Evolutionary conservation across 1,140 invertebrate species (phyloP), one percentile per base, ranked within the genome.

Genomic region (Chelonus insularis): DNA sequence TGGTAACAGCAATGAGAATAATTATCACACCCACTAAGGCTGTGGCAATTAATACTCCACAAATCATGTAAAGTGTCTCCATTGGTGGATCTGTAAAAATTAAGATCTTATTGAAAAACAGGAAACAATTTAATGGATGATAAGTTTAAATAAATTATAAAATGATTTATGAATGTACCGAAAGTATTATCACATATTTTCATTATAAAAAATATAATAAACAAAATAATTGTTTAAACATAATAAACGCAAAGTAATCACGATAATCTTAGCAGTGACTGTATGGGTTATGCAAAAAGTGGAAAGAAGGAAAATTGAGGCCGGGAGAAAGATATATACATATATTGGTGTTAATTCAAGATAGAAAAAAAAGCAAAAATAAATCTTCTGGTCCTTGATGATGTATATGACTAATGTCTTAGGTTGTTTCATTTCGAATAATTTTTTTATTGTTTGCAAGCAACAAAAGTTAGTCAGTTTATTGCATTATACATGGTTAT

Each of bases 11-110:
- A 70, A 91, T 79, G 52, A 91, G 82, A 57, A 91, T 84, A 67
- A 91, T 91, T 65, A 91, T 89, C 25, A 91, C 83, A 57, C 87
- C 90, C 36, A 91, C 89, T 55, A 91, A 79, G 54, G 88, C 82
- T 88, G 91, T 91, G 41, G 90, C 89, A 72, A 91, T 90, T 63
- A 91, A 82, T 60, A 91, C 89, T 18, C 89, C 89, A 72, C 87
- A 88, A 78, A 91, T 88, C 87, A 91, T 90, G 83, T 89, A 90
- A 75, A 89, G 83, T 73, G 86, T 87, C 79, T 91, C 88, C 75
- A 86, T 86, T 41, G 90, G 89, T 67, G 86, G 89, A 86, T 91
- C 90, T 91, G 86, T 3, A 85, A 55, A 20, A n/a, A n/a, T n/a
- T n/a, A n/a, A n/a, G n/a, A n/a, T n/a, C n/a, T n/a, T n/a, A n/a